phyloP scores from a whole-genome alignment of 2,797 vertebrate genomes.

The Sternotherus odoratus region DNA sequence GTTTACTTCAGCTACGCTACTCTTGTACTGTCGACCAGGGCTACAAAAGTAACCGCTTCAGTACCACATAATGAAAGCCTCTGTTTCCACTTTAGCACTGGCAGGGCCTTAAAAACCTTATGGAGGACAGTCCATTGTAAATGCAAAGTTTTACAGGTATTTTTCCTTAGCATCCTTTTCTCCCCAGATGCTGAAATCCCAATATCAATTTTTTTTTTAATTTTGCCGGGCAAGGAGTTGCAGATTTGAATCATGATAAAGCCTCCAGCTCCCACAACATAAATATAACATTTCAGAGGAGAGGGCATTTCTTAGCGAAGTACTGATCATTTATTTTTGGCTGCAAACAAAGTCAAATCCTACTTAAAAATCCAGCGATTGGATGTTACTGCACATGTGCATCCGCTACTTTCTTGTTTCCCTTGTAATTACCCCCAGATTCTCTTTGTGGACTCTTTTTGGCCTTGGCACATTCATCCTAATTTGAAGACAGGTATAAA shows the following conservation, averaged over 20 bases:
- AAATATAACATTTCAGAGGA: neutral
- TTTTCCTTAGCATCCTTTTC: neutral
- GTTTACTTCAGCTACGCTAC: too few relatives aligned
- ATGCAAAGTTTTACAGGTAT: neutral
- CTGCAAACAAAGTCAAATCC: neutral
- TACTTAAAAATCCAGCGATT: neutral
- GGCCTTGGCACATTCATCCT: constrained; percentile 8
- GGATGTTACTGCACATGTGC: neutral
- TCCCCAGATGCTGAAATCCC: neutral
- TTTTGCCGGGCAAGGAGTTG: constrained; percentile 20
- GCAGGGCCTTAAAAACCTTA: neutral
- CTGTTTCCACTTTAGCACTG: neutral
- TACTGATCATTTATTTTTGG: neutral
- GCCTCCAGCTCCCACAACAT: fast-evolving
- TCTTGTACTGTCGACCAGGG: neutral
- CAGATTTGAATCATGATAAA: neutral
- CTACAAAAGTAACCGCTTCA: neutral
- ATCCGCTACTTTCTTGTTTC: neutral
- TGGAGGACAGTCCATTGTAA: neutral
- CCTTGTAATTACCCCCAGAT: constrained; percentile 20
- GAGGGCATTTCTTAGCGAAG: neutral
- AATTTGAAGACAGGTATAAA: constrained; percentile 55
- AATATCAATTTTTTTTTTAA: neutral
- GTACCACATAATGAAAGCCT: constrained; percentile 9
- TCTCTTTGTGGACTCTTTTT: neutral